These are phyloP conservation scores for Andricus grossulariae DNA, from an alignment of 1,140 invertebrate genomes.

Conservation along the genomic window DNA sequence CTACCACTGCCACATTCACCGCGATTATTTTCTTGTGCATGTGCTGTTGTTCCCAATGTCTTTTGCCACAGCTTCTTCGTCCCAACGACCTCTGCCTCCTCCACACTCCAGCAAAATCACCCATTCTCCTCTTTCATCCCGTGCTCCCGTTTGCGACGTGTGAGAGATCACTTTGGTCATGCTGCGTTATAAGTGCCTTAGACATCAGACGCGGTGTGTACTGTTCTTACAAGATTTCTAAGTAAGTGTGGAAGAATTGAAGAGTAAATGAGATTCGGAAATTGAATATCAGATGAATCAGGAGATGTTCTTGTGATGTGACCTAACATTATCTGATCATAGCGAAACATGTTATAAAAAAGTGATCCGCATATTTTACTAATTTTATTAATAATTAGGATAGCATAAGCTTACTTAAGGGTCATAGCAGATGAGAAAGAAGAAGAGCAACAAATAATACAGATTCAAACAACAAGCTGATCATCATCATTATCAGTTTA, in stretches of 20 bases:
- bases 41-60: constrained; percentile 29
- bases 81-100: constrained; percentile 1
- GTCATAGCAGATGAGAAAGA: not conserved
- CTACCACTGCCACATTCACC: constrained; percentile 56
- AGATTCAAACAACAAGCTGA: not conserved
- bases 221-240: too few species aligned
- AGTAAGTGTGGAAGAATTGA: not conserved
- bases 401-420: too few species aligned
- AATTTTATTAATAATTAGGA: not conserved
- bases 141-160: constrained; percentile 23
- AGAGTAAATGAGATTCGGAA: not conserved
- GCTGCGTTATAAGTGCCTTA: not conserved
- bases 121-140: constrained; percentile 40
- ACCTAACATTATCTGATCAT: too few species aligned
- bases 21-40: constrained; percentile 70
- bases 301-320: not conserved
- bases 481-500: constrained; percentile 21
- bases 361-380: not conserved
- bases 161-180: constrained; percentile 30
- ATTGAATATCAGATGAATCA: not conserved
- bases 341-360: too few species aligned
- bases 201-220: not conserved
- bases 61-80: constrained; percentile 34
- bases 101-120: constrained; percentile 18
- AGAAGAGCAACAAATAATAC: not conserved